Evolutionary conservation across 2,888 invertebrate species (phyloP), one percentile per base, ranked within the genome.

Genomic region (Drosophila paramelanica): DNA sequence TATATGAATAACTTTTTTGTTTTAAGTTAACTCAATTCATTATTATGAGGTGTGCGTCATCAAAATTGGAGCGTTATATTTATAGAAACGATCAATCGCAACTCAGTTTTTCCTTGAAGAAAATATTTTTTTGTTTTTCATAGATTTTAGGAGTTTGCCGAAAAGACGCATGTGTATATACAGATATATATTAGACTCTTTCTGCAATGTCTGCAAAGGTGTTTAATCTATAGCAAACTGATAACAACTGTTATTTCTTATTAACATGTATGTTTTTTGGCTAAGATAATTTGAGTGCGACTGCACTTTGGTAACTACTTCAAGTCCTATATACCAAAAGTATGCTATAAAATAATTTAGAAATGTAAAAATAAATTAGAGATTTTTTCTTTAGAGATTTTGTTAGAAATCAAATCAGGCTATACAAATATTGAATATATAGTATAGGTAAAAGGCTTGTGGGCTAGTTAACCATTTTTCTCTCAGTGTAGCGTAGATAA

Each of bases 401-500:
- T 10, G 0, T 31, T 8, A 10, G 8, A 31, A 8, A 31, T 10
- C 8, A 31, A 31, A 3, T 10, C 31, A 7, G 27, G 1, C 27
- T 31, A 23, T 23, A 23, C 10, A 31, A 31, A 31, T 10, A 31
- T 31, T 31, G 10, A 10, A 10, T 31, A 31, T 5, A 5, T 3
- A 8, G 10, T 8, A 31, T 31, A 8, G 10, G 3, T 8, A 31
- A 10, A 8, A 3, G 7, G 10, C 10, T 31, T 31, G 2, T 31
- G 8, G 8, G 8, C 8, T 31, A 8, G 2, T 31, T 2, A 36
- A 53, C 20, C 20, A 41, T 6, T 53, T 23, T 58, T 58, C 7
- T 47, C 20, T 17, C 41, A 42, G 69, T 42, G 46, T 43, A 52
- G 42, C 17, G 7, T 38, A 46, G 56, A 70, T 69, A 69, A 69